Evolutionary conservation across 2,797 vertebrate genomes (phyloP).

Genomic region (Sebastiscus tertius): DNA sequence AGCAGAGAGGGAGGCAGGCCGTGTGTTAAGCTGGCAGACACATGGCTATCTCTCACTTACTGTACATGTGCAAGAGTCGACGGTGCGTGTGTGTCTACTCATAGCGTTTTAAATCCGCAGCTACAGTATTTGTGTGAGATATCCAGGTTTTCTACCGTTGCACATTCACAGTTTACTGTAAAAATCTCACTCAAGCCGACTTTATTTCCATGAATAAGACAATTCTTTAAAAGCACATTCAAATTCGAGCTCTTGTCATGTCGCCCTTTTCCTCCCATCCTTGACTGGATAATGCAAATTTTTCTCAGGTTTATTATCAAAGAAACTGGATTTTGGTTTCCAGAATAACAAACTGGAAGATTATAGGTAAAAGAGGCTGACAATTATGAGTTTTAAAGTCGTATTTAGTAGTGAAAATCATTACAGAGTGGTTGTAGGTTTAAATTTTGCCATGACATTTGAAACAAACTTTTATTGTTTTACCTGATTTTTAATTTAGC

Average conservation of each 20-base stretch:
- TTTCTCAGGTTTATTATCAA: neutral
- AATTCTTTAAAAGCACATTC: slow-evolving; percentile 3
- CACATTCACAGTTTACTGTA: slow-evolving; percentile 5
- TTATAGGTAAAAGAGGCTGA: neutral
- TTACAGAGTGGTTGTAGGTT: neutral
- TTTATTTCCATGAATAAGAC: slow-evolving; percentile 30
- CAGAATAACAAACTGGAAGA: neutral
- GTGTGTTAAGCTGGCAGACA: slow-evolving; percentile 45
- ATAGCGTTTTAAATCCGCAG: slow-evolving; percentile 26
- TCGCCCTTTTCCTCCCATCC: neutral
- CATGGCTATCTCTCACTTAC: slow-evolving; percentile 40
- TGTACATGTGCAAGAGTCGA: slow-evolving; percentile 21
- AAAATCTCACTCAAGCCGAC: slow-evolving; percentile 10
- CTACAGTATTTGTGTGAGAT: neutral
- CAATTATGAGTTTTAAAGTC: neutral
- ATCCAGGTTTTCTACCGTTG: neutral
- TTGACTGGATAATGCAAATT: neutral
- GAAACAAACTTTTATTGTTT: neutral
- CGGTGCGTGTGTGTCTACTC: neutral
- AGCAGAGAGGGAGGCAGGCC: slow-evolving; percentile 27
- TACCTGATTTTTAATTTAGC: neutral
- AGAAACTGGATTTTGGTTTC: neutral
- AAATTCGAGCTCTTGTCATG: neutral
- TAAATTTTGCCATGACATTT: neutral
- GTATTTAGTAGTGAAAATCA: neutral